These are phyloP conservation scores for Manduca sexta DNA, from an alignment of 1,140 invertebrate species.

Conservation along the genomic window DNA sequence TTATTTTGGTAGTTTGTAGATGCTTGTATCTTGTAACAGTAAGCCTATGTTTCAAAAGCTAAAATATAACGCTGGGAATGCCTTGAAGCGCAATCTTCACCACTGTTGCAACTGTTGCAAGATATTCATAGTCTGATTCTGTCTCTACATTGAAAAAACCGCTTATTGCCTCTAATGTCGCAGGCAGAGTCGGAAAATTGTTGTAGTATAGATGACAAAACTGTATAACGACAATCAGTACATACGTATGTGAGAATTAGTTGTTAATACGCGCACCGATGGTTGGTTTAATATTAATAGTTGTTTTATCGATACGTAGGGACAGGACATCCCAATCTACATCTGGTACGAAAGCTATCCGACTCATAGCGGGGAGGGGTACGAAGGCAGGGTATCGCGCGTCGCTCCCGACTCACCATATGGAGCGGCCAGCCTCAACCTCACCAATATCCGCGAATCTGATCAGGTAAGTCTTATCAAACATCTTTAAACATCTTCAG, in stretches of 20 bases:
- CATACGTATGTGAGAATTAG: constrained; percentile 1
- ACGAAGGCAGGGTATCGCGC: constrained; percentile 91
- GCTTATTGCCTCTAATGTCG: constrained; percentile 1
- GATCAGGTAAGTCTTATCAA: constrained; percentile 77
- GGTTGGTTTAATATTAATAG: constrained; percentile 18
- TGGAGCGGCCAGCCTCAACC: constrained; percentile 92
- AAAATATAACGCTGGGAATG: too few relatives aligned
- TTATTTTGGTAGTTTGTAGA: not conserved
- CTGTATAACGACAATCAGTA: not conserved
- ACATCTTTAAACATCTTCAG: too few relatives aligned
- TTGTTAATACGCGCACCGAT: constrained; percentile 31
- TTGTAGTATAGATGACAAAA: not conserved
- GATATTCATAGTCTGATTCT: not conserved
- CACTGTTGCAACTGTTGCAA: not conserved
- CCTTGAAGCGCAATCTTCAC: too few relatives aligned
- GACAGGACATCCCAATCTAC: constrained; percentile 94
- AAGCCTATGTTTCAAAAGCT: not conserved
- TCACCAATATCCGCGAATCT: constrained; percentile 92
- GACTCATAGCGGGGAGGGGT: constrained; percentile 93
- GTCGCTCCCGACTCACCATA: constrained; percentile 90
- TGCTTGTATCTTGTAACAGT: constrained; percentile 1
- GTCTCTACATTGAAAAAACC: not conserved
- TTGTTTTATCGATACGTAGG: constrained; percentile 73
- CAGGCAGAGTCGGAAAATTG: constrained; percentile 1
- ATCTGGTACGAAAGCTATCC: constrained; percentile 98